phyloP scores from a whole-genome alignment of 2,113 vertebrate genomes.

The Paedocypris sp. region DNA sequence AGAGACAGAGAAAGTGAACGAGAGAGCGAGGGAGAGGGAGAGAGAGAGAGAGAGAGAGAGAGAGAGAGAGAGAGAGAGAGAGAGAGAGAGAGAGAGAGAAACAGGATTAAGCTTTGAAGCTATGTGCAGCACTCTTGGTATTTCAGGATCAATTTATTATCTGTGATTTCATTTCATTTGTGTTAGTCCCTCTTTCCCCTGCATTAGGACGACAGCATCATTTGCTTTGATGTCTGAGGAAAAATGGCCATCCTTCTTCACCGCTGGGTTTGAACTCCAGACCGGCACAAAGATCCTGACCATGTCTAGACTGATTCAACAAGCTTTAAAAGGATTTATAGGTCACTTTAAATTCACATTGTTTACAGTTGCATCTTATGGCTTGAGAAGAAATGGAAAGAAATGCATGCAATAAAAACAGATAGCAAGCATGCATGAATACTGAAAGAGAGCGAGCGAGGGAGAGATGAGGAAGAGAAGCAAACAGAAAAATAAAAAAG shows the following conservation, averaged over 20 bases:
- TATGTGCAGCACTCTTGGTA: conserved; percentile 33
- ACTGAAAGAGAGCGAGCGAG: no score
- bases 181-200: conserved; percentile 32
- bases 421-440: no score
- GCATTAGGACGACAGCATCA: conserved; percentile 34
- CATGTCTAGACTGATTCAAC: not conserved
- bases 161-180: conserved; percentile 42
- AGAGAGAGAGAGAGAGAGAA: not conserved
- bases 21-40: not conserved
- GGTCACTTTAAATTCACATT: no score
- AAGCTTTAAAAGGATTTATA: no score
- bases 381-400: no score
- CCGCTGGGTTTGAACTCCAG: not conserved
- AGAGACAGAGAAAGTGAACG: conserved; percentile 27
- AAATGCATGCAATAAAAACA: no score
- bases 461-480: no score
- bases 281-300: not conserved
- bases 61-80: not conserved
- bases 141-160: conserved; percentile 50
- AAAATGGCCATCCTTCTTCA: conserved; percentile 41
- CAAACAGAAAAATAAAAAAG: no score
- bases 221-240: conserved; percentile 51
- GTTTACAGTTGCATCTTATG: no score
- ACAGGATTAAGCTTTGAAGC: conserved; percentile 45
- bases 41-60: conserved; percentile 13